phyloP scores from a whole-genome alignment of 1,140 invertebrate genomes.

The Brachystomella parvula region DNA sequence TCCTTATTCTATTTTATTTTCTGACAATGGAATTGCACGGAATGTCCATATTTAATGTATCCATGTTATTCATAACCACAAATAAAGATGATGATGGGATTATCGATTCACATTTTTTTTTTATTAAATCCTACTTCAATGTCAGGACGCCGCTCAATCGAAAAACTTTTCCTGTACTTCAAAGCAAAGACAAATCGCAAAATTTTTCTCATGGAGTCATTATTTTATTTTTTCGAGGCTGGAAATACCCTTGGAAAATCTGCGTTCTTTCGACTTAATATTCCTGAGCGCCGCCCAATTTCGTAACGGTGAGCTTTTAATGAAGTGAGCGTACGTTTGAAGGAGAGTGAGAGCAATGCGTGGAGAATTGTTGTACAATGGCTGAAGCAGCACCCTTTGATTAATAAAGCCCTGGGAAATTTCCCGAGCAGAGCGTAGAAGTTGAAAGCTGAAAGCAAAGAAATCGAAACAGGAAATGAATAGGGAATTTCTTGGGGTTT shows the following conservation, averaged over 20 bases:
- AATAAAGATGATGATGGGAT: too few relatives aligned
- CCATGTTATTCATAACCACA: too few relatives aligned
- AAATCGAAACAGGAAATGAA: background rate
- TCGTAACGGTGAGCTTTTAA: background rate
- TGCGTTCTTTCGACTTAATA: too few relatives aligned
- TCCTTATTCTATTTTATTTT: background rate
- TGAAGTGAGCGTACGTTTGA: background rate
- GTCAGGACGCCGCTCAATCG: background rate
- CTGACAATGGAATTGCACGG: background rate
- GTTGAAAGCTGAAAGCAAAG: too few relatives aligned
- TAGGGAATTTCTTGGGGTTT: background rate
- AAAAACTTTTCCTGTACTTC: background rate
- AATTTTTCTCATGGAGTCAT: background rate
- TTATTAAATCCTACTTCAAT: background rate
- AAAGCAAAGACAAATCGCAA: background rate
- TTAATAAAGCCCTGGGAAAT: too few relatives aligned
- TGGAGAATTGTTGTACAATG: background rate
- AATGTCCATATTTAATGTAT: background rate
- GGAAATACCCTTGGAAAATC: background rate
- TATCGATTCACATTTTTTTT: too few relatives aligned
- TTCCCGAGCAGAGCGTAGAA: background rate
- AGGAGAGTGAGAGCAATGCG: background rate
- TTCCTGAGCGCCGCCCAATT: background rate
- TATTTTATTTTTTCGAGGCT: background rate
- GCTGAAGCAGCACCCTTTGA: too few relatives aligned